Base-by-base conservation (phyloP, 2,797 vertebrate species). In the Furcifer pardalis region DNA sequence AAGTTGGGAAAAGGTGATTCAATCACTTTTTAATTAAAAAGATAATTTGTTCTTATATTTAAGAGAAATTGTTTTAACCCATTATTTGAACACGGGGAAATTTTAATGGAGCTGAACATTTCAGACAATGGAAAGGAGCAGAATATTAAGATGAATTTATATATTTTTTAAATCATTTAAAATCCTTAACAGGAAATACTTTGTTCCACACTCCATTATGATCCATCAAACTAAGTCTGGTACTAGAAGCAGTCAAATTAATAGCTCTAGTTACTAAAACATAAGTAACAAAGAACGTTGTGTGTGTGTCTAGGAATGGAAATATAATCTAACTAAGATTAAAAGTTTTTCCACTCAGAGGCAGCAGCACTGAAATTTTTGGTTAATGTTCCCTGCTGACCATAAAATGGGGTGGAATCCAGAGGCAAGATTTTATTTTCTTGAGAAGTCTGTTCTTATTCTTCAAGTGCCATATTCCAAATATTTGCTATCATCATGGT, bases 1-100 rank as follows among this genome's bases (percentile, higher is more conserved):
- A 85, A 89, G 89, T 81, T 86, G 84, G 17, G 73, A 81, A 84
- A 88, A 89, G 75, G 3, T 79, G 81, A 87, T 84, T 62, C 85
- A 42, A 10, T 88, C 5, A 72, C n/a, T 75, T 71, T 91, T 91
- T 91, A 91, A 92, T 93, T 89, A 76, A 89, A 85, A 21, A 42
- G 52, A 1, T 77, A 66, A 0, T 84, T 89, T 89, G 13, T 89
- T 7, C 6, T 68, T 87, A 56, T 72, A 76, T 79, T 92, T 85
- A 84, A 86, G 71, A 32, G 79, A 12, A 86, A 91, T 81, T 62
- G 56, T 92, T 89, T 90, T 90, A 86, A 87, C 46, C 17, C 63
- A 23, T 90, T 87, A 88, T 15, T 3, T 78, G 82, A 1, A 7
- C 42, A 62, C 65, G 37, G 79, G 60, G 83, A 94, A 90, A 92